Base-by-base conservation (phyloP, 2,888 invertebrate genomes). In the Rhagonycha lutea region DNA sequence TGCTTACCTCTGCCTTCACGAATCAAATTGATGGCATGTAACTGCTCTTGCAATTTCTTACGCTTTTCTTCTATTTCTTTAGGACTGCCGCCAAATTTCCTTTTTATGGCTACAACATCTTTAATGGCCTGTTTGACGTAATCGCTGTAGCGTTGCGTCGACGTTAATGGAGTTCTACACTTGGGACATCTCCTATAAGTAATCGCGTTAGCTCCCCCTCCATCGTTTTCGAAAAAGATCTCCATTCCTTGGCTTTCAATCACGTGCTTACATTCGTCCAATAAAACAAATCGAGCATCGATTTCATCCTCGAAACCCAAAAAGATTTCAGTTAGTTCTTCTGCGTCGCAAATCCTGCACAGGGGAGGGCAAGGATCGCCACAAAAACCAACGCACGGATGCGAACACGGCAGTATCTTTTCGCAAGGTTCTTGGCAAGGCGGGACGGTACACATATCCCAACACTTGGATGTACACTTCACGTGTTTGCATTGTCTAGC, bases 361-460 rank as follows among this genome's bases (percentile, higher is more conserved):
- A 91, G 82, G 47, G 85, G 85, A 14, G 92, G 92, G 85, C 94
- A 94, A 10, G 89, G 89, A 85, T 94, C 94, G 14, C 93, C 93
- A 87, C 94, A 94, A 69, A 93, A 89, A 12, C 94, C 93, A 83
- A 92, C 89, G 86, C 94, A 93, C 14, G 83, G 83, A 86, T 94
- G 93, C 0, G 88, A 88, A 87, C 94, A 94, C 60, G 78, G 14
- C 4, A 89, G 86, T 18, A 14, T 72, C 74, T 80, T 82, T 14
- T 70, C 12, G 83, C 91, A 91, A 10, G 88, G 86, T 83, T 85
- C 82, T 14, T 77, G 78, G 84, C 91, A 91, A 12, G 90, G 88
- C 61, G 83, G 78, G 5, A 88, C 86, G 72, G 83, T 72, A 84
- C 92, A 92, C 77, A 84, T 81, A 79, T 89, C 86, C 63, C 88